A percentile compares a stretch with the other conserved stretches of the same genome.
Evolutionary conservation across 2,797 vertebrate species (phyloP).

Genomic region (Agapornis canus): DNA sequence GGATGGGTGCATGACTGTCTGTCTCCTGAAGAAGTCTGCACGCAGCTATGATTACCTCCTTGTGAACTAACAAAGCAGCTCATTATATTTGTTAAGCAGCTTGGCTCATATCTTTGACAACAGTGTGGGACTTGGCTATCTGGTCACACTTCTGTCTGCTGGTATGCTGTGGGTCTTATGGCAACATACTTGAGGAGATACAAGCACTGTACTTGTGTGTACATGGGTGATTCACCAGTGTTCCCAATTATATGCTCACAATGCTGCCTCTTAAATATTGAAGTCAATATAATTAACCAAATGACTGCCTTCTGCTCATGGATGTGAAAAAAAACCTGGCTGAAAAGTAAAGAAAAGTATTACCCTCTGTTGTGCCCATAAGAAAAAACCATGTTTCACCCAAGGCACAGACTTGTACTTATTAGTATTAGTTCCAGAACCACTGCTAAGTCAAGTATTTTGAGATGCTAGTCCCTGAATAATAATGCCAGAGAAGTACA

Average conservation of each 20-base stretch:
- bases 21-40: background rate
- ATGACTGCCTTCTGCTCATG: background rate
- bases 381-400: background rate
- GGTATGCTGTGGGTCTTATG: fast-evolving
- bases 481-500: slow-evolving; percentile 71
- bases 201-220: background rate
- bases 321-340: background rate
- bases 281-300: background rate
- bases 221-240: background rate
- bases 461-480: slow-evolving; percentile 72
- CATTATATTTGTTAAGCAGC: fast-evolving
- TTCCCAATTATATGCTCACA: background rate
- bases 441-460: slow-evolving; percentile 76
- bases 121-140: background rate
- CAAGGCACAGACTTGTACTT: slow-evolving; percentile 50
- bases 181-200: too few relatives aligned
- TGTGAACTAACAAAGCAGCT: background rate
- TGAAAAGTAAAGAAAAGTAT: background rate
- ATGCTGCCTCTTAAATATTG: background rate
- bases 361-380: background rate
- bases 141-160: background rate
- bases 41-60: background rate
- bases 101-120: background rate
- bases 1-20: background rate
- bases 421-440: slow-evolving; percentile 77